A percentile compares a stretch with the other conserved stretches of the same genome.
phyloP scores from a whole-genome alignment of 1,140 invertebrate species.

The Araneus ventricosus region DNA sequence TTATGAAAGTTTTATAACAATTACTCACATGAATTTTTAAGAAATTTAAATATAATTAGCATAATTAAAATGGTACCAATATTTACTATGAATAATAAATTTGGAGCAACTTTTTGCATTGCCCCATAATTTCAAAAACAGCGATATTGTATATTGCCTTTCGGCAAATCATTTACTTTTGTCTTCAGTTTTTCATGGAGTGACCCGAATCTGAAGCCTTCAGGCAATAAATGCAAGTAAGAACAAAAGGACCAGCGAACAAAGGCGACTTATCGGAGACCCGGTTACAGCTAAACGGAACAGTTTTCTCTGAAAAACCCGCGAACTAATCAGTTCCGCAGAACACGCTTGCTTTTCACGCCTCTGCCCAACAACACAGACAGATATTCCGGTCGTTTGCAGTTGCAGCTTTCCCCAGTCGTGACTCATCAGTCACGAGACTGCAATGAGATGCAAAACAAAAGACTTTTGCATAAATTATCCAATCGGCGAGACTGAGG shows the following conservation, averaged over 20 bases:
- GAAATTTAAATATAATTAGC: too few relatives aligned
- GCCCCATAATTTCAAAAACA: too few relatives aligned
- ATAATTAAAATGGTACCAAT: too few relatives aligned
- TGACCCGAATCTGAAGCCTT: background rate
- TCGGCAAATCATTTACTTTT: background rate
- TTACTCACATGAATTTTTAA: too few relatives aligned
- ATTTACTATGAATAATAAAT: too few relatives aligned
- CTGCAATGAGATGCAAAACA: background rate
- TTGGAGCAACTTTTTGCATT: too few relatives aligned
- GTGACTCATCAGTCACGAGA: background rate
- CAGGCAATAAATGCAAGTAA: background rate
- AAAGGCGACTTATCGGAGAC: background rate
- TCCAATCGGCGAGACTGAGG: background rate
- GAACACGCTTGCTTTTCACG: background rate
- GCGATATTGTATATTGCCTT: too few relatives aligned
- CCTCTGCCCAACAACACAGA: background rate
- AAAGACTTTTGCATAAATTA: slow-evolving; percentile 1
- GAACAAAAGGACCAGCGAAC: background rate
- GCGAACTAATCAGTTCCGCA: background rate
- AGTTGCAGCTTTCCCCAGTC: background rate
- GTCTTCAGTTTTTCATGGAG: background rate
- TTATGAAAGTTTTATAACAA: too few relatives aligned
- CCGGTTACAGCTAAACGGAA: background rate
- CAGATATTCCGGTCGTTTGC: background rate
- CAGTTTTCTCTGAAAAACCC: background rate